Evolutionary conservation across 2,888 invertebrate species (phyloP).

Genomic region (Trissonchulus sp.): DNA sequence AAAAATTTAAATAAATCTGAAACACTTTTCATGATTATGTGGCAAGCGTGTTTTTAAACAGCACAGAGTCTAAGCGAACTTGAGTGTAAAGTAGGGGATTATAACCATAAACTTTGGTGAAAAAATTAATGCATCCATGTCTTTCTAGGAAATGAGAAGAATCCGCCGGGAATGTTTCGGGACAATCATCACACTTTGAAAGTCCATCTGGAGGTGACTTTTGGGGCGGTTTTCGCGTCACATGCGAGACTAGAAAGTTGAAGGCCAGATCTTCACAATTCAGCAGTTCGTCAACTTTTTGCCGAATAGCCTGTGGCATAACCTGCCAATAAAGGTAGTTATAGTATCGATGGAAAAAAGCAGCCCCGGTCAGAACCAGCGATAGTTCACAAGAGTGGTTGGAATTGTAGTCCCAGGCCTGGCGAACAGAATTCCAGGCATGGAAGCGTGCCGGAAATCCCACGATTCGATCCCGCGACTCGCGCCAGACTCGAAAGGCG

Average conservation of each 20-base stretch:
- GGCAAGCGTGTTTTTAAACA: conserved; percentile 99
- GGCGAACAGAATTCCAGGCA: conserved; percentile 71
- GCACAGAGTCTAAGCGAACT: conserved; percentile 90
- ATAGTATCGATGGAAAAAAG: conserved; percentile 85
- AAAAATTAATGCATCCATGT: conserved; percentile 92
- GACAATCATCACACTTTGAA: conserved; percentile 96
- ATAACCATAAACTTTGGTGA: conserved; percentile 85
- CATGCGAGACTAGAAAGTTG: conserved; percentile 96
- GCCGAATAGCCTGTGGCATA: conserved; percentile 84
- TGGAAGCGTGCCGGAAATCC: conserved; percentile 96
- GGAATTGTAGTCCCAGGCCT: conserved; percentile 83
- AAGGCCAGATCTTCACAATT: conserved; percentile 99
- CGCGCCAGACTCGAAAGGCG: conserved; percentile 97
- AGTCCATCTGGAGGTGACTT: conserved; percentile 94
- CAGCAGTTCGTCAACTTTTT: conserved; percentile 95
- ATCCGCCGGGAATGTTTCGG: conserved; percentile 87
- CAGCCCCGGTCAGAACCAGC: conserved; percentile 83
- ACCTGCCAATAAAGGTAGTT: conserved; percentile 85
- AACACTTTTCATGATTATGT: conserved; percentile 97
- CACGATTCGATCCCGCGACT: conserved; percentile 87
- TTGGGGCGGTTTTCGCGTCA: conserved; percentile 91
- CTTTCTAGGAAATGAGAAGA: conserved; percentile 94
- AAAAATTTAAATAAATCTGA: conserved; percentile 93
- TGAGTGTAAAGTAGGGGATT: conserved; percentile 93
- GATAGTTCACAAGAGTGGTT: conserved; percentile 98